Base-by-base conservation (phyloP, 2,888 invertebrate genomes). In the Cinara cedri region DNA sequence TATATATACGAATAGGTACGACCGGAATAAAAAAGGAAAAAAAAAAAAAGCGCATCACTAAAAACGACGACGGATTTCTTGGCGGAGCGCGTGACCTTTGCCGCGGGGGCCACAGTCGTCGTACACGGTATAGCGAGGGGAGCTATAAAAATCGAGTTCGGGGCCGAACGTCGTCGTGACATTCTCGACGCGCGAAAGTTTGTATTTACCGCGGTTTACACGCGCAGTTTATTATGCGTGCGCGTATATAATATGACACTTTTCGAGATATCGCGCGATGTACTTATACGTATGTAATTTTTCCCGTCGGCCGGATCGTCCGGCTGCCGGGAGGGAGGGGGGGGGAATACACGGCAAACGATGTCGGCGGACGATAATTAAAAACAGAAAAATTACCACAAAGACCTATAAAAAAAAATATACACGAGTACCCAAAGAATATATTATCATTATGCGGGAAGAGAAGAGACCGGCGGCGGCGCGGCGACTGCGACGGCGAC, bases 291-390 rank as follows among this genome's bases (percentile, higher is more conserved):
- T n/a, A n/a, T n/a, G 6, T 46, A 72, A 44, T 72, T 34, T 14
- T 13, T 11, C 49, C n/a, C 8, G 24, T 10, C 26, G 14, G 68
- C 26, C 46, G 46, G 16, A 46, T 11, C 10, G n/a, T 34, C 62
- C n/a, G 62, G 9, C 46, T 42, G 63, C 19, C 16, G 44, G 14
- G 54, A 42, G 16, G 11, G 44, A 54, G 42, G n/a, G 44, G 51
- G 44, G 19, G 19, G 1, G 16, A 13, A 68, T 26, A 26, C 13
- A 51, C 68, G 51, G 51, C 68, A 21, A 44, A 55, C 55, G 74
- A 74, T 54, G 62, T 42, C 49, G 49, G 62, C 42, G 51, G 51
- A 63, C 24, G 74, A 74, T 74, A 63, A 74, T 74, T 72, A 72
- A 57, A 26, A 74, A 34, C 34, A 34, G 34, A 34, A 34, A 34